Base-by-base conservation (phyloP, 2,888 invertebrate genomes). In the Eurois occulta region DNA sequence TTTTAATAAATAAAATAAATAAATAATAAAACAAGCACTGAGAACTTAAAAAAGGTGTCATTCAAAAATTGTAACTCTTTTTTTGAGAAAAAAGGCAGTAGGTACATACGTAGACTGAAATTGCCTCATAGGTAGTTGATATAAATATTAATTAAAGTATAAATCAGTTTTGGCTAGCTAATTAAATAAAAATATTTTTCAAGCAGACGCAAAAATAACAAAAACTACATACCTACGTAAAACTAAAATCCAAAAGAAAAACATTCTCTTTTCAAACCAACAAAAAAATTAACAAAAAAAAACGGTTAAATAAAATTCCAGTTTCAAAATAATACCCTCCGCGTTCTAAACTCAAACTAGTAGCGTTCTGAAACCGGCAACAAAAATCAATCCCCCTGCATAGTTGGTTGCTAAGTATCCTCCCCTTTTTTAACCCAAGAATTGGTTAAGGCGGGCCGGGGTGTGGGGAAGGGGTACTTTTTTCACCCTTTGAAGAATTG, bases 401-500 rank as follows among this genome's bases (percentile, higher is more conserved):
- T 94, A 93, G 93, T 93, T 92, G 91, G 95, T 95, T 95, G 95
- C 95, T 95, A 95, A 95, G 96, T 95, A 94, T 93, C 96, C 95
- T 93, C 96, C 96, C 96, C 95, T 95, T 96, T 96, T 96, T 96
- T 95, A 95, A 93, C 96, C 96, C 95, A 96, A 96, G 96, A 96
- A 95, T 95, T 93, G 94, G 88, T 94, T 94, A 96, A 96, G 96
- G 96, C 95, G 96, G 95, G 94, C 91, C 89, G 87, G 81, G 88
- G 90, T 89, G 86, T 92, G 91, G 90, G 90, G 90, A 78, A 86
- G 86, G 85, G 88, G 83, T 80, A 94, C 94, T 96, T 96, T 96
- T 96, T 96, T 95, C 96, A 94, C 96, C 96, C 96, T 96, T 96
- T 96, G 96, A 96, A 96, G 96, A 96, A 96, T 96, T 95, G 95